phyloP scores from a whole-genome alignment of 2,113 vertebrate species.

The Cyphomyrus plagiostoma region DNA sequence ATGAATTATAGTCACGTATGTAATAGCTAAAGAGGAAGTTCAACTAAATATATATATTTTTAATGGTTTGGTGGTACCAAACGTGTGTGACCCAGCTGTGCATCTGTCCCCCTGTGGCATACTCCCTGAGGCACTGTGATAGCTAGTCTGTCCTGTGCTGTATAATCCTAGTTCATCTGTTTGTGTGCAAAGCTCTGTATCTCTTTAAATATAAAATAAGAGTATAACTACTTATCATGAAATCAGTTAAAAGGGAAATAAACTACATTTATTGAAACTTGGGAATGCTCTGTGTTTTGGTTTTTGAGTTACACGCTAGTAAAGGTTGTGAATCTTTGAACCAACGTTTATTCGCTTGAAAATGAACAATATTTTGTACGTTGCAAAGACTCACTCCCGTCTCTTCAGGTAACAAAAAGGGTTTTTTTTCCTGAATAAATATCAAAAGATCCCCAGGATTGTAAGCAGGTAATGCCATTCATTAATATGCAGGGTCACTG shows the following conservation, averaged over 20 bases:
- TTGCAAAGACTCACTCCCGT: background rate
- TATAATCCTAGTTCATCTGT: conserved; percentile 61
- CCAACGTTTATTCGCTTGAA: background rate
- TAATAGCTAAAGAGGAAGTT: conserved; percentile 72
- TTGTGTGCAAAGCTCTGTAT: conserved; percentile 59
- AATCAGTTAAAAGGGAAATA: conserved; percentile 67
- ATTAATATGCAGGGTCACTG: background rate
- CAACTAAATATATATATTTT: conserved; percentile 60
- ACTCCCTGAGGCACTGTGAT: conserved; percentile 67
- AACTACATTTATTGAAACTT: conserved; percentile 65
- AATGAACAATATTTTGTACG: background rate
- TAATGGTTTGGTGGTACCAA: conserved; percentile 73
- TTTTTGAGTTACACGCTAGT: background rate
- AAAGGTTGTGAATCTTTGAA: background rate
- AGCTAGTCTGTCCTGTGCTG: conserved; percentile 57
- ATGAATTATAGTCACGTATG: conserved; percentile 76
- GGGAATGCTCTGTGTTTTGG: background rate
- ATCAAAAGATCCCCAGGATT: background rate
- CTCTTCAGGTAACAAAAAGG: background rate
- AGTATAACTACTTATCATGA: conserved; percentile 66
- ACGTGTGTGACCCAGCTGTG: conserved; percentile 66
- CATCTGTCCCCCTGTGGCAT: conserved; percentile 69
- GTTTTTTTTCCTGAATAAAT: background rate
- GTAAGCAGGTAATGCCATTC: background rate
- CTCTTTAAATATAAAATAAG: conserved; percentile 60